A percentile compares a stretch with the other conserved stretches of the same genome.
Evolutionary conservation across 2,797 vertebrate genomes (phyloP).

Genomic region (Taeniopygia guttata): DNA sequence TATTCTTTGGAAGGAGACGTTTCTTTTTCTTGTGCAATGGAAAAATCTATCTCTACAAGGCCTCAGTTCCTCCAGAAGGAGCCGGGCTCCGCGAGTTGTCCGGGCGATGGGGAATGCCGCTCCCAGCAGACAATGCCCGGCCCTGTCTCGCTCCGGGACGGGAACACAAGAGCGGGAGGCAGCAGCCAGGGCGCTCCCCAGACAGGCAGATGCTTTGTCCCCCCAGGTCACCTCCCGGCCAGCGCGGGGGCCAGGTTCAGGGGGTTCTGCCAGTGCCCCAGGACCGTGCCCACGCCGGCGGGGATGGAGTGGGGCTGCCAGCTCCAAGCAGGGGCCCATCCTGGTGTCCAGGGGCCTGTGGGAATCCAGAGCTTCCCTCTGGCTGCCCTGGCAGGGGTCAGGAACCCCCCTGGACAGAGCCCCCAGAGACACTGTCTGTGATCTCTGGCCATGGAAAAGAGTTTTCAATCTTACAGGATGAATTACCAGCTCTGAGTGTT

Average conservation of each 20-base stretch:
- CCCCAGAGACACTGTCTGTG: no score
- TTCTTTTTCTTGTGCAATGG: conserved; percentile 57
- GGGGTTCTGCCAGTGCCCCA: not conserved
- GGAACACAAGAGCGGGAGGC: conserved; percentile 22
- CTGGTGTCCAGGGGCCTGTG: not conserved
- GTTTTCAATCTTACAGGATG: no score
- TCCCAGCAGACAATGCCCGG: conserved; percentile 49
- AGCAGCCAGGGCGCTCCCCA: not conserved
- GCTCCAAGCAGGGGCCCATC: not conserved
- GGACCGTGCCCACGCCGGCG: fast-evolving
- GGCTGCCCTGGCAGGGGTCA: no score
- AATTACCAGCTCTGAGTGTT: no score
- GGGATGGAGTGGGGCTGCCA: not conserved
- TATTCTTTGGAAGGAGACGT: conserved; percentile 25
- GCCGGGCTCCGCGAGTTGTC: not conserved
- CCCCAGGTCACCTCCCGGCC: not conserved
- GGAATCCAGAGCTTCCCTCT: no score
- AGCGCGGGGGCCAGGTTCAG: not conserved
- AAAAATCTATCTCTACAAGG: conserved; percentile 28
- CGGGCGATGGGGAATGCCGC: not conserved
- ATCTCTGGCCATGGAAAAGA: no score
- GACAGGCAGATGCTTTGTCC: conserved; percentile 57
- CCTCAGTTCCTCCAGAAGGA: conserved; percentile 3
- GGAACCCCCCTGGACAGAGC: no score
- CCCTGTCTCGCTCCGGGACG: conserved; percentile 55